These are phyloP conservation scores for Aleiodes alternator DNA, from an alignment of 2,888 invertebrate genomes.

Conservation along the genomic window DNA sequence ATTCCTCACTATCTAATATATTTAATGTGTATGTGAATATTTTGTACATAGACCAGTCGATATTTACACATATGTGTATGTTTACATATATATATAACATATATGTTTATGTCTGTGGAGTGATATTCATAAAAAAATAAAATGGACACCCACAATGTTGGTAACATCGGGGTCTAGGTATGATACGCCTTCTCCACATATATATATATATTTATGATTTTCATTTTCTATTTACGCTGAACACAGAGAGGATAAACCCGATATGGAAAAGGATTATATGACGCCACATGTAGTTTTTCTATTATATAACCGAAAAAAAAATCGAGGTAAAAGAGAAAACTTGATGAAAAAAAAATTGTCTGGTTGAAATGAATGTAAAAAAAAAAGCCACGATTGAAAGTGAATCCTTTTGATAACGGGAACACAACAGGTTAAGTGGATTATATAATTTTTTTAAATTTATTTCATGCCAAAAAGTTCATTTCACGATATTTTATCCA, in stretches of 20 bases:
- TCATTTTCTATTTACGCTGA: conserved; percentile 13
- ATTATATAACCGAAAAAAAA: neutral
- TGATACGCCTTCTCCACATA: neutral
- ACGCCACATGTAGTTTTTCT: neutral
- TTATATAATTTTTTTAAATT: no score
- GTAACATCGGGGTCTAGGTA: neutral
- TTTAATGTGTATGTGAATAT: neutral
- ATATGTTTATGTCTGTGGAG: no score
- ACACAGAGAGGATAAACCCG: neutral
- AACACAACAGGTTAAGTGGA: no score
- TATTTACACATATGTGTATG: neutral
- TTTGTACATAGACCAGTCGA: neutral
- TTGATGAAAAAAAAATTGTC: no score
- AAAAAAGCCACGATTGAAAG: no score
- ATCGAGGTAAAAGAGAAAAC: neutral
- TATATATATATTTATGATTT: no score
- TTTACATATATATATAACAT: no score
- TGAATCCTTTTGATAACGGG: no score
- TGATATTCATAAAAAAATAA: conserved; percentile 26
- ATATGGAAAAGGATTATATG: conserved; percentile 14
- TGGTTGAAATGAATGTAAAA: no score
- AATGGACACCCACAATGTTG: conserved; percentile 9
- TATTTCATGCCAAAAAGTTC: no score
- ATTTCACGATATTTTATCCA: no score
- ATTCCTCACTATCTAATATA: conserved; percentile 10